phyloP scores from a whole-genome alignment of 2,888 invertebrate species.

The Peribatodes rhomboidaria region DNA sequence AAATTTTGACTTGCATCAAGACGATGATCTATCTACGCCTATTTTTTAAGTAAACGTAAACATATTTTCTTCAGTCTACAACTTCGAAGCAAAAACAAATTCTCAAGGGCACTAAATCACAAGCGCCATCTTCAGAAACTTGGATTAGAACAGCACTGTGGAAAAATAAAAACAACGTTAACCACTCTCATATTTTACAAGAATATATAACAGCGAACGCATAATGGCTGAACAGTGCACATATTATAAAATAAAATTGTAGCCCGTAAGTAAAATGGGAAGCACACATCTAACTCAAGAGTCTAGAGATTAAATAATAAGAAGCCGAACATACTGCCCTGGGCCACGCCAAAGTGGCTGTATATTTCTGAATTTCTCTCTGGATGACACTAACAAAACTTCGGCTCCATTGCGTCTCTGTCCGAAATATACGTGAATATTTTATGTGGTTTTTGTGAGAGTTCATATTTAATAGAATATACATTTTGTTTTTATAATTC shows the following conservation, averaged over 20 bases:
- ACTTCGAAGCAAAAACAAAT: not conserved
- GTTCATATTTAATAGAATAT: slow-evolving; percentile 5
- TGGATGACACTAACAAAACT: slow-evolving; percentile 77
- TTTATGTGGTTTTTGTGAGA: slow-evolving; percentile 20
- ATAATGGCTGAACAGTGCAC: slow-evolving; percentile 28
- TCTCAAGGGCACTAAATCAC: slow-evolving; percentile 6
- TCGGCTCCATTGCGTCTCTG: slow-evolving; percentile 58
- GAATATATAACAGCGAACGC: slow-evolving; percentile 26
- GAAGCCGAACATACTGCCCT: slow-evolving; percentile 52
- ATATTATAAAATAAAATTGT: slow-evolving; percentile 38
- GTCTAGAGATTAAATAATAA: slow-evolving; percentile 51
- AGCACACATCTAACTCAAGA: slow-evolving; percentile 41
- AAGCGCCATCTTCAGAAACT: slow-evolving; percentile 4
- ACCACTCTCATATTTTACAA: slow-evolving; percentile 34
- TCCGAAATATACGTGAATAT: slow-evolving; percentile 55
- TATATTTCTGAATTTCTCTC: slow-evolving; percentile 79
- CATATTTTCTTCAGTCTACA: no score
- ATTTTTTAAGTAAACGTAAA: no score
- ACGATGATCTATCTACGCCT: no score
- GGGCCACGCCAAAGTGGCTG: slow-evolving; percentile 63
- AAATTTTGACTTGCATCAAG: no score
- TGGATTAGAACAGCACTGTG: not conserved
- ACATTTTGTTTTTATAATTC: not conserved
- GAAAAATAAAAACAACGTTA: slow-evolving; percentile 8
- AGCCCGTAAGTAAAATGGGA: slow-evolving; percentile 41